Evolutionary conservation across 2,113 vertebrate species (phyloP), one percentile per base, ranked within the genome.

Genomic region (Mustela nigripes): DNA sequence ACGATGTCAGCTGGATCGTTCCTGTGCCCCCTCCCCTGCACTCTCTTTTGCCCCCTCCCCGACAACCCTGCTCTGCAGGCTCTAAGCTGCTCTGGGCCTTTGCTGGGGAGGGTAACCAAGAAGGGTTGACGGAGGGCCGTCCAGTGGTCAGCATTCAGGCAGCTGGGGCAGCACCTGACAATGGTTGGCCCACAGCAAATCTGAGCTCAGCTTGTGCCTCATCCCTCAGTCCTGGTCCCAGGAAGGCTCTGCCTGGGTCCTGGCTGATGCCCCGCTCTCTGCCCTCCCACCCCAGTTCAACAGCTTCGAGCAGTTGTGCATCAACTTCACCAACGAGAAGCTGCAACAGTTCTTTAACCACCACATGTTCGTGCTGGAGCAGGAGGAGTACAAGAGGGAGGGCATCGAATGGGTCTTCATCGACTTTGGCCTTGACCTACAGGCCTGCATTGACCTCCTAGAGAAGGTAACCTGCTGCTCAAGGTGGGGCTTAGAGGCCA

Each of bases 381-480:
- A 98, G 94, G 98, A 98, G 94, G 98, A 99, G 16, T 79, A 50
- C 76, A 50, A 50, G 45, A 79, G 76, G 45, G 76, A 79, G 98
- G 98, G 58, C 74, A 78, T 78, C 0, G 74, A 78, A 31, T 78
- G 74, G 74, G 74, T 78, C 74, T 78, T 78, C 74, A 78, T 78
- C 4, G 74, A 78, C 74, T 78, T 78, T 78, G 74, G 74, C 74
- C 74, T 78, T 18, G 74, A 78, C 74, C 42, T 78, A 28, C 99
- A 99, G 95, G 99, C 99, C 96, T 99, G 99, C 89, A 99, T 99
- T 26, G 99, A 99, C 96, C 98, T 99, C 60, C 99, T 99, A 97
- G 99, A 99, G 78, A 96, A 97, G 84, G 92, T 86, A 84, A 85
- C n/a, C 62, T 60, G 16, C 21, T 83, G 65, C 36, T 92, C 24